These are phyloP conservation scores for Heliconius eleuchia DNA, from an alignment of 1,140 invertebrate genomes.

Conservation along the genomic window DNA sequence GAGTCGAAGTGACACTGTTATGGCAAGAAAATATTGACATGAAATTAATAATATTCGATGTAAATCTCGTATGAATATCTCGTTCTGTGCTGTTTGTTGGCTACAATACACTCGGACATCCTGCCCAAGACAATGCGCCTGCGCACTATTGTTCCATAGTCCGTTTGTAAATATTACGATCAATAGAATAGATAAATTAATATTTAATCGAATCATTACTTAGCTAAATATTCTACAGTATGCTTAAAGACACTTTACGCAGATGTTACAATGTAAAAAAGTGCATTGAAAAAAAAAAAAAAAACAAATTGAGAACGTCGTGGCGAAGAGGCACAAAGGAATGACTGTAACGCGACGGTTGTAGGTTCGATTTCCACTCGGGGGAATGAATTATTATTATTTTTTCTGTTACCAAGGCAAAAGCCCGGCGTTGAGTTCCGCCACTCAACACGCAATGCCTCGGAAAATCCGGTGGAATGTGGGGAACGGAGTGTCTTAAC, in stretches of 20 bases:
- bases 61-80: conserved; percentile 54
- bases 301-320: no score
- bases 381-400: no score
- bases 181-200: conserved; percentile 54
- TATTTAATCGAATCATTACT: conserved; percentile 30
- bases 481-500: no score
- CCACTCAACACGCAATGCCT: no score
- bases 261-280: neutral
- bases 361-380: no score
- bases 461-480: no score
- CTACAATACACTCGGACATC: conserved; percentile 75
- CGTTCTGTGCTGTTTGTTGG: conserved; percentile 75
- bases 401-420: no score
- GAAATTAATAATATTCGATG: conserved; percentile 28
- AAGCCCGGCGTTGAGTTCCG: no score
- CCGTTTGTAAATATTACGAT: conserved; percentile 66
- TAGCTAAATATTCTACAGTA: neutral
- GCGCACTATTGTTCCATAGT: conserved; percentile 67
- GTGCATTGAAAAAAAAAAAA: neutral
- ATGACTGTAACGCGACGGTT: no score
- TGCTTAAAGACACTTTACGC: neutral
- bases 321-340: no score
- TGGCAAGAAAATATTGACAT: conserved; percentile 6
- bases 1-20: neutral
- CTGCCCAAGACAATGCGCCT: conserved; percentile 72